A percentile compares a stretch with the other conserved stretches of the same genome.
phyloP scores from a whole-genome alignment of 2,888 invertebrate species.

The Drosophila rubida region DNA sequence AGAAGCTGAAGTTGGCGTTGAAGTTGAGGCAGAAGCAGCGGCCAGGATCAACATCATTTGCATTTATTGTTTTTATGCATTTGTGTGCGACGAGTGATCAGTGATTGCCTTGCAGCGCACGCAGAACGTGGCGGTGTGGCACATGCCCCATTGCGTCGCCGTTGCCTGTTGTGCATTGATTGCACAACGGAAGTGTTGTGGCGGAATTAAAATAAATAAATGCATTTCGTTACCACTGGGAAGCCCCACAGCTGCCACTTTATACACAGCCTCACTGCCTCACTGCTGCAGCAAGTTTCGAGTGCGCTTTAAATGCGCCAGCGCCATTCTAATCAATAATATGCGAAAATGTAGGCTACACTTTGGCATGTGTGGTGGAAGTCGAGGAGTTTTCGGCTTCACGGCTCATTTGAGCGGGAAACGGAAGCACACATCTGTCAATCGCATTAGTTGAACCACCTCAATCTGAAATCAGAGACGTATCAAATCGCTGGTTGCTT shows the following conservation, averaged over 20 bases:
- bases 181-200: constrained; percentile 82
- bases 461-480: constrained; percentile 52
- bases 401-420: constrained; percentile 62
- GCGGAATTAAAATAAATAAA: constrained; percentile 83
- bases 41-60: constrained; percentile 66
- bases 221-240: constrained; percentile 68
- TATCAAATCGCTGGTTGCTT: constrained; percentile 62
- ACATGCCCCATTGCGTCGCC: constrained; percentile 61
- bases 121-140: constrained; percentile 37
- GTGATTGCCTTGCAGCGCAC: constrained; percentile 65
- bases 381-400: constrained; percentile 25
- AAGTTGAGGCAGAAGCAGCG: neutral
- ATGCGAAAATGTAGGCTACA: constrained; percentile 38
- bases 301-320: constrained; percentile 35
- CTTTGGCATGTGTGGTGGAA: neutral
- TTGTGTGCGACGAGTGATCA: constrained; percentile 79
- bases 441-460: constrained; percentile 39
- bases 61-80: constrained; percentile 79
- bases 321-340: constrained; percentile 2
- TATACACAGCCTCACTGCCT: neutral
- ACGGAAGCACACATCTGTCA: constrained; percentile 30
- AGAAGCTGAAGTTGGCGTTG: constrained; percentile 3
- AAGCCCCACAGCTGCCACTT: constrained; percentile 19
- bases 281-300: neutral
- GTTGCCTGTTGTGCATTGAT: constrained; percentile 69